Evolutionary conservation across 2,797 vertebrate species (phyloP).

Genomic region (Fistularia commersonii): DNA sequence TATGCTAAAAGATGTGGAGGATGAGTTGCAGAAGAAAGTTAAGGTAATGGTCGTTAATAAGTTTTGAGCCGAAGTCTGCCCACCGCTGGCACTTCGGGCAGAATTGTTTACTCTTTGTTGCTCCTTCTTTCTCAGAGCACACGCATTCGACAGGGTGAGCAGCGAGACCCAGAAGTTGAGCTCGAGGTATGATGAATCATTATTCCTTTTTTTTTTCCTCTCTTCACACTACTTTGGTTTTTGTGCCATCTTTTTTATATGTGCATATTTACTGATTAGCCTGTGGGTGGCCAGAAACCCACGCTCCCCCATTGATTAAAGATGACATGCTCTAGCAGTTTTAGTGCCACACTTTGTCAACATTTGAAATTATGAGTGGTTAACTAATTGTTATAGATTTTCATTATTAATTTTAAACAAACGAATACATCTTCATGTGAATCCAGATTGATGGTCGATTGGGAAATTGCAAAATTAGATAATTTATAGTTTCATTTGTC

Average conservation of each 20-base stretch:
- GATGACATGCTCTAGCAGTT: too few relatives aligned
- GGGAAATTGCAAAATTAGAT: too few relatives aligned
- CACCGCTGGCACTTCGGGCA: too few relatives aligned
- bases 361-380: too few relatives aligned
- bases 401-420: too few relatives aligned
- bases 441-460: too few relatives aligned
- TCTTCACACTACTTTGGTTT: not conserved
- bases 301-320: too few relatives aligned
- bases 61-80: not conserved
- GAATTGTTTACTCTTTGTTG: not conserved
- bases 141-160: constrained; percentile 95
- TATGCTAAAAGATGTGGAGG: constrained; percentile 98
- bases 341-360: too few relatives aligned
- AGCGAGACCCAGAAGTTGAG: constrained; percentile 94
- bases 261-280: not conserved
- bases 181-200: constrained; percentile 82
- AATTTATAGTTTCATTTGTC: too few relatives aligned
- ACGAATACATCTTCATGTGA: too few relatives aligned
- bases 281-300: not conserved
- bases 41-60: constrained; percentile 77
- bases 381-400: too few relatives aligned
- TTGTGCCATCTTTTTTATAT: not conserved
- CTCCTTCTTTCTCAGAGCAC: constrained; percentile 80
- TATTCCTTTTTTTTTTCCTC: not conserved
- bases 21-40: constrained; percentile 96